Base-by-base conservation (phyloP, 2,797 vertebrate genomes). In the Atherinosoma microstoma region DNA sequence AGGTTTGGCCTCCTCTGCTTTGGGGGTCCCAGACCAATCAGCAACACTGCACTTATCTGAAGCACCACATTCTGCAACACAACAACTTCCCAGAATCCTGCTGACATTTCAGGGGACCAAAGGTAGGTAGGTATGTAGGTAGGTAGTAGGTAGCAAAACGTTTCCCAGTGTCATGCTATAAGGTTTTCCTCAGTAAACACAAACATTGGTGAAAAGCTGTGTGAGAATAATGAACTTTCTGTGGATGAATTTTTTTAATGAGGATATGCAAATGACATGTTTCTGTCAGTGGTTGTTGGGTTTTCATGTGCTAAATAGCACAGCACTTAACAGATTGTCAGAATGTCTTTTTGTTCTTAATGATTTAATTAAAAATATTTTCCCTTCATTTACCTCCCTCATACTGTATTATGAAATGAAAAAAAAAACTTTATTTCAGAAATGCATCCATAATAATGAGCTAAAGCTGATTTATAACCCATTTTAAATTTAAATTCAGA, bases 181-280 rank as follows among this genome's bases (percentile, higher is more conserved):
- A 63, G 58, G 24, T 68, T 70, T 58, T 36, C 3, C 18, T 35
- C 22, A 5, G 6, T 27, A n/a, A 61, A 42, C 58, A 65, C 27
- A 30, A 54, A 53, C 24, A 3, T 38, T 4, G 4, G 40, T 38
- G 30, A 47, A 69, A 70, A 77, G 42, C 49, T 30, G 5, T 58
- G 30, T 45, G 30, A 63, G 32, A 24, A 58, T 62, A 81, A 75
- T 73, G 20, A 61, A 61, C 51, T 62, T 3, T 58, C 5, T 60
- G 60, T 75, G 20, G 56, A 63, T 68, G 51, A 49, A 3, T n/a
- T 49, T 62, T 79, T 82, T 67, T 73, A 81, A 85, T 87, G 73
- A 79, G 68, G 0, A 69, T 58, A 84, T 84, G 71, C 70, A 79
- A 81, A 87, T 84, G 8, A 12, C 0, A 4, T 51, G 1, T 54